These are phyloP conservation scores for Salvelinus fontinalis DNA, from an alignment of 2,113 vertebrate species.

Conservation along the genomic window DNA sequence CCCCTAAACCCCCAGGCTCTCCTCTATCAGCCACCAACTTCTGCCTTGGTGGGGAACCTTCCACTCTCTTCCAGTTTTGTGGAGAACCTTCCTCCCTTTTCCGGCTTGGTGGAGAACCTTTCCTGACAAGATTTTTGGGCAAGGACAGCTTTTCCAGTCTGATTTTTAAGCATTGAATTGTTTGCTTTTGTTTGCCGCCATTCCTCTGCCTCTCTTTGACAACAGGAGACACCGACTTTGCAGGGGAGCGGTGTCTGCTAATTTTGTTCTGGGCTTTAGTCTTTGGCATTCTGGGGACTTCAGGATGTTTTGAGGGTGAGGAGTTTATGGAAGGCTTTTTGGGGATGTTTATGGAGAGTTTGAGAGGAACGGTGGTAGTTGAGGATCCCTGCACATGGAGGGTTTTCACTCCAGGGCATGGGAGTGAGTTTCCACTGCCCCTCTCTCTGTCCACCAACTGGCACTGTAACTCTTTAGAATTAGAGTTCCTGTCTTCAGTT, in stretches of 20 bases:
- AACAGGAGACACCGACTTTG: neutral
- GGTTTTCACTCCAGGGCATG: neutral
- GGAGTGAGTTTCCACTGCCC: neutral
- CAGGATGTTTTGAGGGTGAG: neutral
- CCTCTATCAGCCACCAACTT: neutral
- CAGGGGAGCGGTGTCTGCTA: neutral
- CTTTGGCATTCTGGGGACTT: neutral
- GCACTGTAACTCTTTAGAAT: neutral
- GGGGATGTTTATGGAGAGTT: neutral
- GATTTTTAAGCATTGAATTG: too few relatives aligned
- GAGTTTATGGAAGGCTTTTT: neutral
- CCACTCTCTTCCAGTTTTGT: too few relatives aligned
- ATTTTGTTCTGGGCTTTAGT: neutral
- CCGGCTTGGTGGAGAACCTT: too few relatives aligned
- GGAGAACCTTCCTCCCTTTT: too few relatives aligned
- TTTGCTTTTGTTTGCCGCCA: too few relatives aligned
- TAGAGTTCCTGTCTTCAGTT: neutral
- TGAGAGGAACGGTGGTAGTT: neutral
- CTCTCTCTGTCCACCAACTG: neutral
- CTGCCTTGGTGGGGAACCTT: neutral
- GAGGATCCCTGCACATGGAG: neutral
- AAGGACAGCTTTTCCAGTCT: too few relatives aligned
- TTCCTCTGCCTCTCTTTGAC: neutral
- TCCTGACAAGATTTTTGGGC: too few relatives aligned
- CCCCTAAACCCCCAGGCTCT: neutral